These are phyloP conservation scores for Caenorhabditis imperialis DNA, from an alignment of 2,888 invertebrate species.

Conservation along the genomic window DNA sequence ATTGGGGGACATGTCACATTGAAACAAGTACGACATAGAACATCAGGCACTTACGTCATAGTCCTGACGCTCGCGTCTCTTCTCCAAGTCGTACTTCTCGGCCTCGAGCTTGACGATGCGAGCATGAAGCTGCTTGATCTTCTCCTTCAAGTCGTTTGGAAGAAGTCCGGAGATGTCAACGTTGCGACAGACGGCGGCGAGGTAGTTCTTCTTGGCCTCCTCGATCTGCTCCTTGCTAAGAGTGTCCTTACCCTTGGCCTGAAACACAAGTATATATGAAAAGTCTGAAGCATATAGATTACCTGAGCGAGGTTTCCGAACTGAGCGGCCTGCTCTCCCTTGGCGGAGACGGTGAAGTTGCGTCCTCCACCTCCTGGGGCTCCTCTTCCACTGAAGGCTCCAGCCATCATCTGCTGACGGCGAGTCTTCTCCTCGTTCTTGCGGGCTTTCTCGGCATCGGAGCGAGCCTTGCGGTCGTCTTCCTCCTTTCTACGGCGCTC, in stretches of 20 bases:
- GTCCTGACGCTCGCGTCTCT: constrained; percentile 78
- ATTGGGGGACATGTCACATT: constrained; percentile 8
- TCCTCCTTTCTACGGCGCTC: constrained; percentile 73
- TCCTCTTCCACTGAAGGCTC: constrained; percentile 71
- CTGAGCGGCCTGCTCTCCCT: constrained; percentile 67
- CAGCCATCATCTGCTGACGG: constrained; percentile 78
- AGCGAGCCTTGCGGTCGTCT: constrained; percentile 67
- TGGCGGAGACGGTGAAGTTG: constrained; percentile 73
- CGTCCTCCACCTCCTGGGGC: constrained; percentile 65
- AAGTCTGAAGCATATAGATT: not conserved
- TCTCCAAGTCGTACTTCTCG: constrained; percentile 78
- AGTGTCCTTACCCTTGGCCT: constrained; percentile 48
- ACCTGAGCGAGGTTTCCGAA: constrained; percentile 68
- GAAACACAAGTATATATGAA: not conserved
- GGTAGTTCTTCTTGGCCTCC: constrained; percentile 75
- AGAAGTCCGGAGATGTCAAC: constrained; percentile 75
- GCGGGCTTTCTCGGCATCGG: constrained; percentile 75
- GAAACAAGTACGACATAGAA: not conserved
- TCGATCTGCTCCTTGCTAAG: constrained; percentile 71
- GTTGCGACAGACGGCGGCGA: constrained; percentile 73
- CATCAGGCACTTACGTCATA: constrained; percentile 70
- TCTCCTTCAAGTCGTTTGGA: constrained; percentile 77
- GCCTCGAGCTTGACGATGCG: constrained; percentile 77
- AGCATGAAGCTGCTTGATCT: constrained; percentile 77
- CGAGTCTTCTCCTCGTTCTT: constrained; percentile 78